Evolutionary conservation across 2,888 invertebrate species (phyloP).

Genomic region (Drosophila sordidula): DNA sequence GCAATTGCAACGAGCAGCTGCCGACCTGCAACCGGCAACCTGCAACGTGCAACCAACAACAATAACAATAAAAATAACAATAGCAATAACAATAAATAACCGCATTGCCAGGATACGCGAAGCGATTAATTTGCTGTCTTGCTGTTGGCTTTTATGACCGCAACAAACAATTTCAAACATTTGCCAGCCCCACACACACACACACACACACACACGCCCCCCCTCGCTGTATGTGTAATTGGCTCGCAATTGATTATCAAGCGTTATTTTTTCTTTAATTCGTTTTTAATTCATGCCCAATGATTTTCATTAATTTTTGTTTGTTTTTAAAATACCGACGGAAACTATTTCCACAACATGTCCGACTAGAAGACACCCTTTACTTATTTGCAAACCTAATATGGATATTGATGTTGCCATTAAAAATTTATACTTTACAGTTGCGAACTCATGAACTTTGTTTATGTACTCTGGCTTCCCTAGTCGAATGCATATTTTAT

Average conservation of each 20-base stretch:
- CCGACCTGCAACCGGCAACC: constrained; percentile 2
- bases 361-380: too few relatives aligned
- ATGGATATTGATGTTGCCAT: too few relatives aligned
- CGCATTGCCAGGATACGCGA: constrained; percentile 30
- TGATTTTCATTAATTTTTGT: not conserved
- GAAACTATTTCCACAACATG: too few relatives aligned
- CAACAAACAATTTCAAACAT: constrained; percentile 38
- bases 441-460: too few relatives aligned
- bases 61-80: constrained; percentile 23
- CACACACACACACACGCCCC: too few relatives aligned
- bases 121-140: constrained; percentile 37
- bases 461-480: too few relatives aligned
- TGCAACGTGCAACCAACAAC: constrained; percentile 7
- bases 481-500: too few relatives aligned
- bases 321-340: too few relatives aligned
- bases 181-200: not conserved
- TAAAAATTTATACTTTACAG: too few relatives aligned
- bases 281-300: constrained; percentile 2
- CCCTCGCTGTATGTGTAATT: not conserved
- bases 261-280: not conserved
- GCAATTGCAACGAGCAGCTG: constrained; percentile 11
- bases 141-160: constrained; percentile 19
- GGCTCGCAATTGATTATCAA: constrained; percentile 10
- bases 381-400: too few relatives aligned
- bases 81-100: constrained; percentile 41